These are phyloP conservation scores for Eupristina koningsbergeri DNA, from an alignment of 1,140 invertebrate genomes.

Conservation along the genomic window DNA sequence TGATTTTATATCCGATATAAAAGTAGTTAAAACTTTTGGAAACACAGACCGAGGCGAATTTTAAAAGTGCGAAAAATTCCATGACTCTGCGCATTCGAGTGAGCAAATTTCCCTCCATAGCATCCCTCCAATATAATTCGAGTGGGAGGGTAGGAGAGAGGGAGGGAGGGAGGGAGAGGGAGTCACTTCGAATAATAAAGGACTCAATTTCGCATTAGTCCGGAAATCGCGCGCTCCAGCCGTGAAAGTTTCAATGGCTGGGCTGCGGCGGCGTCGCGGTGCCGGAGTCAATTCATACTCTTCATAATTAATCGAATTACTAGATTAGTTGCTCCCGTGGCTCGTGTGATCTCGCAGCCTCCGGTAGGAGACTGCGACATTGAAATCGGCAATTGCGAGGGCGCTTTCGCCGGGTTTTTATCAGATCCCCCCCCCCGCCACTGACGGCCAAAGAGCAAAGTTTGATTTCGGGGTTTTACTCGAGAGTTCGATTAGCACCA, in stretches of 20 bases:
- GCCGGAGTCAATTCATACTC: slow-evolving; percentile 8
- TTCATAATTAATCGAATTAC: slow-evolving; percentile 58
- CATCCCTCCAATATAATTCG: slow-evolving; percentile 43
- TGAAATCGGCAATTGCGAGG: not conserved
- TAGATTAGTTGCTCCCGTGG: slow-evolving; percentile 45
- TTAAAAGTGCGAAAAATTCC: slow-evolving; percentile 5
- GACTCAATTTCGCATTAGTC: slow-evolving; percentile 44
- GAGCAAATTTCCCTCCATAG: slow-evolving; percentile 4
- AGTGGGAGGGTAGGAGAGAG: too few relatives aligned
- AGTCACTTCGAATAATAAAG: slow-evolving; percentile 42
- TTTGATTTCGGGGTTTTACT: slow-evolving; percentile 4
- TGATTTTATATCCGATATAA: not conserved
- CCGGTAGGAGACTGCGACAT: not conserved
- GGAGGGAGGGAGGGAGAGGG: not conserved
- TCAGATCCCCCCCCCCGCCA: not conserved
- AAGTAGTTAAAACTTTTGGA: not conserved
- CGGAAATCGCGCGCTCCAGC: slow-evolving; percentile 35
- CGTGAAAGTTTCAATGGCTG: slow-evolving; percentile 48
- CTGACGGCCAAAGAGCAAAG: not conserved
- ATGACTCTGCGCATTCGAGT: not conserved
- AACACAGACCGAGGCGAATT: not conserved
- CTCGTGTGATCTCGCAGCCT: not conserved
- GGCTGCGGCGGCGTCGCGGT: not conserved
- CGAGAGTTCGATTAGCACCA: not conserved
- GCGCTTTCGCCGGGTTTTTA: not conserved